These are phyloP conservation scores for Mormyrus hasselquistii DNA, from an alignment of 2,797 vertebrate genomes.

Conservation along the genomic window DNA sequence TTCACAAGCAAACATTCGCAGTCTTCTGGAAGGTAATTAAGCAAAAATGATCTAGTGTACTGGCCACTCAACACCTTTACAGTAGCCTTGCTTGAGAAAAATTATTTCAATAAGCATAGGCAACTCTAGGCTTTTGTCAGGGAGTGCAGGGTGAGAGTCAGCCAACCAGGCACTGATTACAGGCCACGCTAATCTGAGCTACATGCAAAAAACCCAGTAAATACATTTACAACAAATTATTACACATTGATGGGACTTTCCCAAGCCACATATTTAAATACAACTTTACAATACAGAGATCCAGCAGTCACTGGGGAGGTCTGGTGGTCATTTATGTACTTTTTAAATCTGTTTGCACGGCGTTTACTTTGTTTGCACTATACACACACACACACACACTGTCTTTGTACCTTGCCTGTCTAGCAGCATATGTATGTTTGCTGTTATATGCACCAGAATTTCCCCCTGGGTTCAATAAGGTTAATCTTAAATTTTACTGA, in stretches of 20 bases:
- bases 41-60: neutral
- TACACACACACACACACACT: neutral
- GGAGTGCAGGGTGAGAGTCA: neutral
- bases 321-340: neutral
- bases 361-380: neutral
- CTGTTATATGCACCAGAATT: neutral
- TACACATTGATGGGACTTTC: neutral
- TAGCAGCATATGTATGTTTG: neutral
- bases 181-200: neutral
- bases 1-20: neutral
- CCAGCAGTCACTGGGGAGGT: neutral
- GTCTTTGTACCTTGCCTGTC: neutral
- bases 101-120: neutral
- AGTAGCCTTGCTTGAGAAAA: neutral
- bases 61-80: neutral
- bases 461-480: neutral
- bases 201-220: neutral
- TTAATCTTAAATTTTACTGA: neutral
- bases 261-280: neutral
- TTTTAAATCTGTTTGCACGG: neutral
- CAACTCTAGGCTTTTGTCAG: neutral
- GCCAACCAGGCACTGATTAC: neutral
- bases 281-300: neutral
- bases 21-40: neutral
- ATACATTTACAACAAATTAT: neutral